Percentiles rank a stretch among this genome's conserved stretches.
phyloP scores from a whole-genome alignment of 2,797 vertebrate genomes.

The Toxotes lorentzi region DNA sequence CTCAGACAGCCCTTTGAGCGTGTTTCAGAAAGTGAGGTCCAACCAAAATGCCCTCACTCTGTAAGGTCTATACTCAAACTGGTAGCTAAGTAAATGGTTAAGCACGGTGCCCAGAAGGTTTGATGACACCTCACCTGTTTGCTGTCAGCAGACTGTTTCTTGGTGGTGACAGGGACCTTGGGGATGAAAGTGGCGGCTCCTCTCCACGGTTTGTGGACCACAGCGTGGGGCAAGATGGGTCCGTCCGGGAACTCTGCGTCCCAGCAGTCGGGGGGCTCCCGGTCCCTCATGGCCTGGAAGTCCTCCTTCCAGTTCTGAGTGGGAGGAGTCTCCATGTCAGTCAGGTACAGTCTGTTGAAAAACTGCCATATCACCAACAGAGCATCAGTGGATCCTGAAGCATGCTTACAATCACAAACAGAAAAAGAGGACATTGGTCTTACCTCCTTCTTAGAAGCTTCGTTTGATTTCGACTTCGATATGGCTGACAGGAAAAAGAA shows the following conservation, averaged over 20 bases:
- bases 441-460: conserved; percentile 90
- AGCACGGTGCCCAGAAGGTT: not conserved
- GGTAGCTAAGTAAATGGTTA: not conserved
- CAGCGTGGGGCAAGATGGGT: conserved; percentile 58
- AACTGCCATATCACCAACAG: conserved; percentile 81
- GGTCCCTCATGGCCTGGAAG: conserved; percentile 79
- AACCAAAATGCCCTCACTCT: no score
- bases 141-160: conserved; percentile 80
- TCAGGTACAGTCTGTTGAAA: conserved; percentile 89
- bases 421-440: conserved; percentile 39
- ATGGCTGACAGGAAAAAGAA: conserved; percentile 73
- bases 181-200: conserved; percentile 85
- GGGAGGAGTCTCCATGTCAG: conserved; percentile 73
- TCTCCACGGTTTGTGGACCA: conserved; percentile 86
- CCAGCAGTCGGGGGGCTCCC: conserved; percentile 90
- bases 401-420: not conserved
- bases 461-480: conserved; percentile 78
- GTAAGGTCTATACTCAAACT: no score
- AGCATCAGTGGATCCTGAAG: conserved; percentile 45
- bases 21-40: no score
- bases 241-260: conserved; percentile 80
- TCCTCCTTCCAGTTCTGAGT: conserved; percentile 84
- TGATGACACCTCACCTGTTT: conserved; percentile 85
- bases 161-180: conserved; percentile 81
- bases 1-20: no score